phyloP scores from a whole-genome alignment of 2,888 invertebrate species.

The Pterostichus niger region DNA sequence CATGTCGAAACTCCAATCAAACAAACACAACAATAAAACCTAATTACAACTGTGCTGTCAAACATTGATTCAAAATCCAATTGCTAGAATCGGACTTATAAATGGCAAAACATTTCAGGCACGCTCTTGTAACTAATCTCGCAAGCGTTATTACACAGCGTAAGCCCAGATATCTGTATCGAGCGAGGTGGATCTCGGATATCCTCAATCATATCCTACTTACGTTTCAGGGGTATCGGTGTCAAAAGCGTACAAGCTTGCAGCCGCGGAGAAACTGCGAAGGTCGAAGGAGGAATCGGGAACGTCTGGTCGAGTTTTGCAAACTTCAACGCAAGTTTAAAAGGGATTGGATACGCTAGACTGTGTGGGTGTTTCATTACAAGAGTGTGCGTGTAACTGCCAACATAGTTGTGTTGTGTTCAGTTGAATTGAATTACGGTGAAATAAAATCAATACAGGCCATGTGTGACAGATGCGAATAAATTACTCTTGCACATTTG shows the following conservation, averaged over 20 bases:
- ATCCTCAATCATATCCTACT: constrained; percentile 45
- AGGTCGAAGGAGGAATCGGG: constrained; percentile 3
- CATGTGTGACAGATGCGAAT: constrained; percentile 36
- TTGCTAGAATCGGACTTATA: constrained; percentile 13
- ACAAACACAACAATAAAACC: constrained; percentile 19
- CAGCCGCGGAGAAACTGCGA: neutral
- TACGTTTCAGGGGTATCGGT: constrained; percentile 13
- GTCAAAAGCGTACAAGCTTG: neutral
- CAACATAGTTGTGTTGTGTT: neutral
- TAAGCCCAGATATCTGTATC: constrained; percentile 18
- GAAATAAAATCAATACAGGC: constrained; percentile 49
- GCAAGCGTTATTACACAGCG: neutral
- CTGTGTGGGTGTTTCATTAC: constrained; percentile 45
- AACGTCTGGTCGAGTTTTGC: constrained; percentile 25
- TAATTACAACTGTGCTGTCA: constrained; percentile 8
- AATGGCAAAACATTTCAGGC: constrained; percentile 3
- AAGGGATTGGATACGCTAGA: constrained; percentile 2
- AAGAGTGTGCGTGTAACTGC: constrained; percentile 8
- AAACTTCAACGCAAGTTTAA: constrained; percentile 54
- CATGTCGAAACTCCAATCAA: constrained; percentile 15
- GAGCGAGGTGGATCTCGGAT: constrained; percentile 25
- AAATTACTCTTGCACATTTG: constrained; percentile 6
- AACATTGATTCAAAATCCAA: constrained; percentile 16
- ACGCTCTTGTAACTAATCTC: constrained; percentile 6
- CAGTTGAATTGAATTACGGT: constrained; percentile 20